A percentile compares a stretch with the other conserved stretches of the same genome.
Evolutionary conservation across 1,140 invertebrate genomes (phyloP).

Genomic region (Pararge aegeria): DNA sequence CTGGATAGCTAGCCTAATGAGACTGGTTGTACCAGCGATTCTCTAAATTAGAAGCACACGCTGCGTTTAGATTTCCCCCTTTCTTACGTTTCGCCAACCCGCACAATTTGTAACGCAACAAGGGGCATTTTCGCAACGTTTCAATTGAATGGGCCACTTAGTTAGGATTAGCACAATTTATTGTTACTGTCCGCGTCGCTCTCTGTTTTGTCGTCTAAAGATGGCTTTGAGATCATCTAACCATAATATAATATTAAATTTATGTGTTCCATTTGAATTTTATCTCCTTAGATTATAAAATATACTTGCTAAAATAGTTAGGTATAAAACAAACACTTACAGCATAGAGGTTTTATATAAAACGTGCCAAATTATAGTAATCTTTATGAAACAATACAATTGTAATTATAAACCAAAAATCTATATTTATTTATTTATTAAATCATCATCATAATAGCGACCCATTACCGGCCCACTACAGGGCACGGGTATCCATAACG

Average conservation of each 20-base stretch:
- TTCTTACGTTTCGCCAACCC: conserved; percentile 56
- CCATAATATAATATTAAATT: conserved; percentile 11
- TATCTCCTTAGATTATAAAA: background rate
- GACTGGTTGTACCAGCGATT: conserved; percentile 52
- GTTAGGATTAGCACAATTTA: conserved; percentile 60
- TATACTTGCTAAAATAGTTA: no score
- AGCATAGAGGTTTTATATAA: no score
- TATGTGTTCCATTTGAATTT: background rate
- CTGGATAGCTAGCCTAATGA: conserved; percentile 32
- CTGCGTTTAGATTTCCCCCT: conserved; percentile 61
- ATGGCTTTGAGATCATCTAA: conserved; percentile 28
- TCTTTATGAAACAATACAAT: no score
- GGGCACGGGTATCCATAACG: no score
- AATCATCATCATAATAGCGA: no score
- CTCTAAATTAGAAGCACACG: conserved; percentile 62
- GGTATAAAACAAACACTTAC: no score
- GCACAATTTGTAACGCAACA: conserved; percentile 70
- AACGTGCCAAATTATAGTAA: no score
- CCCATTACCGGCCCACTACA: no score
- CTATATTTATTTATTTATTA: no score
- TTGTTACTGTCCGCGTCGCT: conserved; percentile 43
- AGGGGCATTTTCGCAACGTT: conserved; percentile 68
- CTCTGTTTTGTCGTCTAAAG: conserved; percentile 33
- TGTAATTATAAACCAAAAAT: no score
- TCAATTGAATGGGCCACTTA: conserved; percentile 68